Percentiles rank a stretch among this genome's conserved stretches.
phyloP scores from a whole-genome alignment of 92 coral and sea anemone species.

The Galaxea fascicularis region DNA sequence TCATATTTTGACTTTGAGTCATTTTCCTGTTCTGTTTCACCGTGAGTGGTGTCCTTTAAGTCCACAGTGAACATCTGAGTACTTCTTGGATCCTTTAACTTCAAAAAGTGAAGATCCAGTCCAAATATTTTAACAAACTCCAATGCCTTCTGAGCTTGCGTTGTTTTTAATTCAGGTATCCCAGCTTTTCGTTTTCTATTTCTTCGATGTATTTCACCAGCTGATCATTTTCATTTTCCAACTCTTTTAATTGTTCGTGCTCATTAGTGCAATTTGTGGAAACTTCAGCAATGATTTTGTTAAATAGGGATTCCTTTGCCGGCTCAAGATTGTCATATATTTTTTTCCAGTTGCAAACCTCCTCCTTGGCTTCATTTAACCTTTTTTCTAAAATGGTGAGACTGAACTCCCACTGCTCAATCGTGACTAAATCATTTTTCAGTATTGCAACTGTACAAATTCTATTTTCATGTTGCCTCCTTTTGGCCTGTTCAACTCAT shows the following conservation, averaged over 20 bases:
- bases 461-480: background rate
- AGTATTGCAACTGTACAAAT: conserved; percentile 16
- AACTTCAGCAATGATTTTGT: conserved; percentile 40
- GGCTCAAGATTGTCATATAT: conserved; percentile 40
- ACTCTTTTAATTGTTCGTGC: background rate
- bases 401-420: conserved; percentile 28
- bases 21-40: background rate
- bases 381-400: conserved; percentile 21
- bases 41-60: conserved; percentile 1
- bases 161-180: conserved; percentile 56
- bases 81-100: conserved; percentile 40
- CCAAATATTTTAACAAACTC: conserved; percentile 52
- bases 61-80: conserved; percentile 33
- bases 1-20: background rate
- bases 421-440: conserved; percentile 18
- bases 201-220: conserved; percentile 48
- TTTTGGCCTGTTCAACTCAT: background rate
- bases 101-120: conserved; percentile 51
- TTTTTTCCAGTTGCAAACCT: conserved; percentile 14
- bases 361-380: conserved; percentile 1
- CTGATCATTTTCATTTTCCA: conserved; percentile 20
- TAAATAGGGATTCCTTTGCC: conserved; percentile 22
- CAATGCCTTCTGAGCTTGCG: conserved; percentile 59
- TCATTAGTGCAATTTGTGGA: background rate
- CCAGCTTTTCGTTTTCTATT: conserved; percentile 47